phyloP scores from a whole-genome alignment of 1,140 invertebrate species.

The Dryas iulia region DNA sequence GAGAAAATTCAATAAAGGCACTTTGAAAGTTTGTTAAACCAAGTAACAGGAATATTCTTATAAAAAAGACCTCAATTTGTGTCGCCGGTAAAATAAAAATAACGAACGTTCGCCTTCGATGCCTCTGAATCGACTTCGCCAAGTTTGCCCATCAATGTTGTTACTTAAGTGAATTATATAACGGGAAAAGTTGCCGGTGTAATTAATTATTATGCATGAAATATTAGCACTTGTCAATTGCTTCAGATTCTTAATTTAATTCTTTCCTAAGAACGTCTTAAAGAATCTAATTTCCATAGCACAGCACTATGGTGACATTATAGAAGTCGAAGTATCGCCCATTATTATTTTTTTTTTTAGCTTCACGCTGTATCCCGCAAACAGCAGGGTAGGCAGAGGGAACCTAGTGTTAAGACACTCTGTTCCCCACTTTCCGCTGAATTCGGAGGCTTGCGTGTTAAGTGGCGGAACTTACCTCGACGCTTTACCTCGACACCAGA shows the following conservation, averaged over 20 bases:
- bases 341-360: too few species aligned
- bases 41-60: conserved; percentile 71
- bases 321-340: background rate
- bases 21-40: conserved; percentile 74
- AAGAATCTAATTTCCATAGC: background rate
- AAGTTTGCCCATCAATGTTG: conserved; percentile 26
- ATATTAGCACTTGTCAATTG: conserved; percentile 18
- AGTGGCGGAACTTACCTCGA: too few species aligned
- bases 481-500: too few species aligned
- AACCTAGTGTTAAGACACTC: too few species aligned
- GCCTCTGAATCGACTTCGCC: conserved; percentile 40
- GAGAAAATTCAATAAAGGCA: conserved; percentile 77
- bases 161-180: conserved; percentile 20
- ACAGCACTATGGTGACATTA: background rate
- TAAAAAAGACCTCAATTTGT: conserved; percentile 72
- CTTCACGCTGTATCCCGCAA: too few species aligned
- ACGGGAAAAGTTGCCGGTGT: conserved; percentile 12
- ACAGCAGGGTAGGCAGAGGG: too few species aligned
- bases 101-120: conserved; percentile 41
- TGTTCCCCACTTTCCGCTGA: too few species aligned
- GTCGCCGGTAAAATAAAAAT: conserved; percentile 69
- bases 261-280: background rate
- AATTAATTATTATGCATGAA: conserved; percentile 26
- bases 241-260: conserved; percentile 5
- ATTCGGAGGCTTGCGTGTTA: too few species aligned